Evolutionary conservation across 1,140 invertebrate genomes (phyloP), one percentile per base, ranked within the genome.

Genomic region (Steinernema khuongi): DNA sequence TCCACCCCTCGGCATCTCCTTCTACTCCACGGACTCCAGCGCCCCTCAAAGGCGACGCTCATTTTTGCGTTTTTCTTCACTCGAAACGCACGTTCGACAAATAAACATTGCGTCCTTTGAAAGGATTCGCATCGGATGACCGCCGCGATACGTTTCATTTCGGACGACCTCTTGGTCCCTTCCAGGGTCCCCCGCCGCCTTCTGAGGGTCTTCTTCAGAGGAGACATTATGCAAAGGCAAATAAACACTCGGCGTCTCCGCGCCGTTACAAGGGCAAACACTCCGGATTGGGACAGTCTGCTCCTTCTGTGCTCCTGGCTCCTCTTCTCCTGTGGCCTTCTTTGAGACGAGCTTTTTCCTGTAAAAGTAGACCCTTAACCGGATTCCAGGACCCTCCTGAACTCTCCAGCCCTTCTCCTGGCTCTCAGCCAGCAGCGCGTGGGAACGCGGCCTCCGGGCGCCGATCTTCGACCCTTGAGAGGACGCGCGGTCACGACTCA

Each of bases 91-190:
- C 50, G 50, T 26, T 60, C 50, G 50, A 22, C 50, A 60, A 60
- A 60, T 60, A 60, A 60, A 60, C 50, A 60, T 60, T n/a, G n/a
- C n/a, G n/a, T n/a, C n/a, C n/a, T n/a, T 60, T 22, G 4, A 26
- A 11, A 22, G 11, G 26, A 26, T 4, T 14, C 50, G 50, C 7
- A 60, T 60, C 50, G 22, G 26, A 60, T 60, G 50, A 60, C 11
- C 50, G 11, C 4, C 50, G 50, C 50, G 50, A 60, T 60, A 60
- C 50, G 50, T 60, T 60, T 60, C 50, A 60, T 60, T 60, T 60
- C 26, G 14, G 14, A 22, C 14, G 50, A 26, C 26, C 26, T 60
- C n/a, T n/a, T n/a, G n/a, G n/a, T n/a, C n/a, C n/a, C n/a, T n/a
- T n/a, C n/a, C n/a, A n/a, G n/a, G n/a, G n/a, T n/a, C n/a, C n/a